phyloP scores from a whole-genome alignment of 2,888 invertebrate genomes.

The Mythimna albipuncta region DNA sequence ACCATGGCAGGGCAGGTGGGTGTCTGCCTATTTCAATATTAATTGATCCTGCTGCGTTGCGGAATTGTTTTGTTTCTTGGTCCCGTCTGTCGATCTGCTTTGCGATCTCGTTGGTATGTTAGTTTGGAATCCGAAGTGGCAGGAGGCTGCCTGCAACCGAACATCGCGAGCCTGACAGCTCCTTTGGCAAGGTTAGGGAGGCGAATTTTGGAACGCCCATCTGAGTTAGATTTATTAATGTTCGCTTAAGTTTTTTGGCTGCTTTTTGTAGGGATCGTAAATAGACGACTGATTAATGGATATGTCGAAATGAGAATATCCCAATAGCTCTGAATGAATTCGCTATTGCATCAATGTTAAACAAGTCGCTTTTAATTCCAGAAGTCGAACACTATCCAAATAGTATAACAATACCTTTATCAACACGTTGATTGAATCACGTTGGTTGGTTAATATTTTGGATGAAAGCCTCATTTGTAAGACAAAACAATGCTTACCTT shows the following conservation, averaged over 20 bases:
- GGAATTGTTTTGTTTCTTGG: slow-evolving; percentile 68
- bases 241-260: neutral
- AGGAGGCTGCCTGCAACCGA: slow-evolving; percentile 32
- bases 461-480: slow-evolving; percentile 50
- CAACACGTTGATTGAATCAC: slow-evolving; percentile 20
- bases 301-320: neutral
- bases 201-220: slow-evolving; percentile 31
- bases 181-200: slow-evolving; percentile 11
- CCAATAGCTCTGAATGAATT: neutral
- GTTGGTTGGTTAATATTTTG: slow-evolving; percentile 33
- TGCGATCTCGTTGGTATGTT: slow-evolving; percentile 47
- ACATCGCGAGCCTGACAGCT: slow-evolving; percentile 33
- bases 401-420: slow-evolving; percentile 17
- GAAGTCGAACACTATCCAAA: slow-evolving; percentile 23
- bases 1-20: slow-evolving; percentile 78
- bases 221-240: slow-evolving; percentile 41
- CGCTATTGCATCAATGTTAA: neutral
- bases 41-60: slow-evolving; percentile 80
- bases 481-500: slow-evolving; percentile 53
- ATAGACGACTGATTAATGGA: slow-evolving; percentile 4
- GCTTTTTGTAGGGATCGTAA: neutral
- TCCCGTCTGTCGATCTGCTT: slow-evolving; percentile 57
- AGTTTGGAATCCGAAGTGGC: slow-evolving; percentile 49
- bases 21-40: slow-evolving; percentile 79
- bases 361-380: neutral